These are phyloP conservation scores for Miltochrista miniata DNA, from an alignment of 2,888 invertebrate species.

Conservation along the genomic window DNA sequence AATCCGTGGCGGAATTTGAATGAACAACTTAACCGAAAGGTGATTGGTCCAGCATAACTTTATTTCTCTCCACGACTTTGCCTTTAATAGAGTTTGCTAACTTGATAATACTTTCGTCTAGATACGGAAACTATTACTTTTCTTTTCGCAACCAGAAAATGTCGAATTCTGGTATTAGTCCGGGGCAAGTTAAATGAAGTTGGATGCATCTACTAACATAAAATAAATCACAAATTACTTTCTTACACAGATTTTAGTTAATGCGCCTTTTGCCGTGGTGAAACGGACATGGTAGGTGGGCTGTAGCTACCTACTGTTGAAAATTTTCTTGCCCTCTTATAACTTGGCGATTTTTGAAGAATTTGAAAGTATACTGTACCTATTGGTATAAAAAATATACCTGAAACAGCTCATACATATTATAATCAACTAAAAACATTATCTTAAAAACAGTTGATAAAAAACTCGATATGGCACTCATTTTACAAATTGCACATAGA, in stretches of 20 bases:
- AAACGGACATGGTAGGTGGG: too few relatives aligned
- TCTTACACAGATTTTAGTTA: background rate
- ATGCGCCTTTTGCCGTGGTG: too few relatives aligned
- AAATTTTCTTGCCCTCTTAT: too few relatives aligned
- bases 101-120: conserved; percentile 55
- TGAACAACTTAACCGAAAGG: conserved; percentile 18
- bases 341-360: too few relatives aligned
- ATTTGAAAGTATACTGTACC: too few relatives aligned
- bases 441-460: too few relatives aligned
- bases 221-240: conserved; percentile 18
- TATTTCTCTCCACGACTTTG: conserved; percentile 35
- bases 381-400: too few relatives aligned
- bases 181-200: conserved; percentile 38
- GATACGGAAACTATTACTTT: conserved; percentile 64
- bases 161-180: conserved; percentile 44
- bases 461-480: too few relatives aligned
- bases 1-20: conserved; percentile 10
- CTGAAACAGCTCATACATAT: too few relatives aligned
- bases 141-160: conserved; percentile 56
- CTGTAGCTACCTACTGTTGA: too few relatives aligned
- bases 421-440: too few relatives aligned
- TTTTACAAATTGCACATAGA: too few relatives aligned
- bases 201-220: conserved; percentile 29
- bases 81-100: conserved; percentile 62
- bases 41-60: conserved; percentile 39